Evolutionary conservation across 2,113 vertebrate genomes (phyloP), one percentile per base, ranked within the genome.

Genomic region (Trogon melanurus): DNA sequence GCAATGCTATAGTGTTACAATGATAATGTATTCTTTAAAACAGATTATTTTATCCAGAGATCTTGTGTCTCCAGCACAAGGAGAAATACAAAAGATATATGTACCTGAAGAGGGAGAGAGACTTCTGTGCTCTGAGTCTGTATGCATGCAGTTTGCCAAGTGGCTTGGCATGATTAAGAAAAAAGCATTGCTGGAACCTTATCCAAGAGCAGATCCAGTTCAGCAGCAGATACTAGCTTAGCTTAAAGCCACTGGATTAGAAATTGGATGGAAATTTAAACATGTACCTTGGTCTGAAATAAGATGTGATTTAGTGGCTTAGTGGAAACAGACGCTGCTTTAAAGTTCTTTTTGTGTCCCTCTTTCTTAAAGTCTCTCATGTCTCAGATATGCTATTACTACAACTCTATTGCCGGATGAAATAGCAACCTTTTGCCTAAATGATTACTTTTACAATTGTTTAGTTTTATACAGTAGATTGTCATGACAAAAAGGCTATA

Each of bases 291-390:
- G 60, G 79, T 95, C 85, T 85, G 80, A 96, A 97, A 85, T 73
- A 92, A 96, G 89, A 95, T 45, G 60, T 91, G 94, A 95, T 92
- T 97, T 96, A 97, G 62, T 67, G 95, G 29, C 66, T 96, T 80
- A 94, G 65, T 93, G 91, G 83, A 97, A 97, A 95, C 72, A 94
- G 66, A 84, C 75, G 62, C 48, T 51, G 30, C 38, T 92, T 93
- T 83, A 88, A 96, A 94, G 58, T 84, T 60, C 58, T 94, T 96
- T 47, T 82, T 69, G 70, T 78, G 65, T 81, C 10, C 13, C 29
- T 29, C 32, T 80, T 88, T 83, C 56, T 74, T 83, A 57, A 87
- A 94, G 62, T 85, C 44, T 88, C 76, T 88, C 26, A 44, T 76
- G 25, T 75, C 62, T 96, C 81, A 95, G 71, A 82, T 86, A 91